Conservation (phyloP, 2,888 invertebrate genomes). For the Tyria jacobaeae region DNA sequence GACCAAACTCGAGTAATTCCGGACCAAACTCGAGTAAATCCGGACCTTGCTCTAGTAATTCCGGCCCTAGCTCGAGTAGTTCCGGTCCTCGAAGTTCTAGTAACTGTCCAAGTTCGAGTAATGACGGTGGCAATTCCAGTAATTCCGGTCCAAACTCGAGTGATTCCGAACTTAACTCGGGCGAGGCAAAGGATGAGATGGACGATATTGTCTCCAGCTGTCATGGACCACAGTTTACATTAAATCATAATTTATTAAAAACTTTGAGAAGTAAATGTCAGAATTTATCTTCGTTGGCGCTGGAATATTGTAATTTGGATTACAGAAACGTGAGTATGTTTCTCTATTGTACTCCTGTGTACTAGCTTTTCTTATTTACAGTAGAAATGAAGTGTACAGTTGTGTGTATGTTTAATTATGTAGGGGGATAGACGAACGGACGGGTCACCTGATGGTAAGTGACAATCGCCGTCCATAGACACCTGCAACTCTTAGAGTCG, state of each 20-base stretch:
- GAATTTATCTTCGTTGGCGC: slow-evolving; percentile 70
- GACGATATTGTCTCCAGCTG: slow-evolving; percentile 29
- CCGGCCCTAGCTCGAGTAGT: neutral
- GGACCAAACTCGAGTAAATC: neutral
- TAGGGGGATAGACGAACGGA: too few relatives aligned
- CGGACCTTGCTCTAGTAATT: neutral
- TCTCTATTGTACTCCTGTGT: neutral
- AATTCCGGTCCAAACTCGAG: neutral
- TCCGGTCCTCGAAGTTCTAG: neutral
- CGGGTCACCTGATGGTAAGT: too few relatives aligned
- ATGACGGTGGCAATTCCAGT: neutral
- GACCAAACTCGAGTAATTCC: neutral
- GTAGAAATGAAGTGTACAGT: neutral
- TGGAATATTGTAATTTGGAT: slow-evolving; percentile 85
- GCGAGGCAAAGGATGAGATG: neutral
- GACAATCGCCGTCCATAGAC: too few relatives aligned
- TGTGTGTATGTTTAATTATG: too few relatives aligned
- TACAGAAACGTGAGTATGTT: slow-evolving; percentile 72
- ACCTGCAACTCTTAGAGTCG: too few relatives aligned
- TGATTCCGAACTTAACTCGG: neutral
- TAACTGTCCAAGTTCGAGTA: neutral
- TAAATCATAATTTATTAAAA: slow-evolving; percentile 61
- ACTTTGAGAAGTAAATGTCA: slow-evolving; percentile 67
- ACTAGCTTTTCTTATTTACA: neutral
- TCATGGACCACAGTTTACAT: slow-evolving; percentile 64